A percentile compares a stretch with the other conserved stretches of the same genome.
phyloP scores from a whole-genome alignment of 2,888 invertebrate genomes.

The Diarsia rubi region DNA sequence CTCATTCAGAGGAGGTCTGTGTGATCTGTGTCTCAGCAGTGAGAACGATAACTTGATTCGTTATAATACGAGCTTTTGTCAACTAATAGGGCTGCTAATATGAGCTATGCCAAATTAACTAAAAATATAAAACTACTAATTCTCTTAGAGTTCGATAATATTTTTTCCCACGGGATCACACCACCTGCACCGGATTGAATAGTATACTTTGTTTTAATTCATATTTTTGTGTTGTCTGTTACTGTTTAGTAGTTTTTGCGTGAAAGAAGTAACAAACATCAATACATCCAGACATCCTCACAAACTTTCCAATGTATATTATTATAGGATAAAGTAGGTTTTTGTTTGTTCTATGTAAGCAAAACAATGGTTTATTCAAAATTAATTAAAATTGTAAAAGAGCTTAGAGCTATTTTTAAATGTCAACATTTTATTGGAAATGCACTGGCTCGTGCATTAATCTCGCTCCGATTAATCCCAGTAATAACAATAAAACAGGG shows the following conservation, averaged over 20 bases:
- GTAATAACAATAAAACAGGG: constrained; percentile 26
- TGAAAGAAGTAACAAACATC: too few species aligned
- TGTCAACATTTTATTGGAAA: constrained; percentile 20
- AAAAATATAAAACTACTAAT: neutral
- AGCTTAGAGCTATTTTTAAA: constrained; percentile 9
- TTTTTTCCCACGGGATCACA: too few species aligned
- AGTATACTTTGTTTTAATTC: too few species aligned
- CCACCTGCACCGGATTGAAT: too few species aligned
- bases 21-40: neutral
- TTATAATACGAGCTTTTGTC: neutral
- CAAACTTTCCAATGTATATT: too few species aligned
- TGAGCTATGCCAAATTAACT: too few species aligned
- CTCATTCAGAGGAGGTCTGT: neutral
- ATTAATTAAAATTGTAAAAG: constrained; percentile 5
- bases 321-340: too few species aligned
- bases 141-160: too few species aligned
- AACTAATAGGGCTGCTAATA: neutral
- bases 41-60: neutral
- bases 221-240: too few species aligned
- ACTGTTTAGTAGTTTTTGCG: too few species aligned
- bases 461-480: constrained; percentile 1
- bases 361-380: neutral
- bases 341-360: too few species aligned
- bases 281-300: too few species aligned
- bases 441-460: constrained; percentile 16